Percentiles rank a stretch among this genome's conserved stretches.
phyloP scores from a whole-genome alignment of 2,888 invertebrate species.

The Patella ulyssiponensis region DNA sequence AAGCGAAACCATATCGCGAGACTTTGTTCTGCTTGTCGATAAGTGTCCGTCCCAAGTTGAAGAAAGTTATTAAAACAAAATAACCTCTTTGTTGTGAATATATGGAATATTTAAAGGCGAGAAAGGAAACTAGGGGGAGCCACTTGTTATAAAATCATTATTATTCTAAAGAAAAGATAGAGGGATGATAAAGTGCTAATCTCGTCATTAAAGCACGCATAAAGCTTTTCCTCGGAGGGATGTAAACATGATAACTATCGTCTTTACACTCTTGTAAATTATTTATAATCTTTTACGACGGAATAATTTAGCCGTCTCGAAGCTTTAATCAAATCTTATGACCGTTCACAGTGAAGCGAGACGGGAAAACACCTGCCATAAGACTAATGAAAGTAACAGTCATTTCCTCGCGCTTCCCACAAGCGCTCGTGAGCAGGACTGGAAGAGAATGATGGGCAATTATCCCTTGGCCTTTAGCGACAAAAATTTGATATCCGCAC shows the following conservation, averaged over 20 bases:
- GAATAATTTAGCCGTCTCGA: slow-evolving; percentile 2
- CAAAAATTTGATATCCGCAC: too few species aligned
- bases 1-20: slow-evolving; percentile 1
- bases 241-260: not conserved
- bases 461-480: too few species aligned
- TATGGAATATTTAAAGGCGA: not conserved
- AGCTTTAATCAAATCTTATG: slow-evolving; percentile 5
- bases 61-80: slow-evolving; percentile 1
- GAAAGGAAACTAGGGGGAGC: not conserved
- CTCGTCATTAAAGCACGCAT: not conserved
- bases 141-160: not conserved
- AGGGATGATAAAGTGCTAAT: not conserved
- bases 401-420: too few species aligned
- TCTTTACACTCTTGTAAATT: not conserved
- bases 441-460: too few species aligned
- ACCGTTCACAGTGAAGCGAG: not conserved
- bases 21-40: not conserved
- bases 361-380: slow-evolving; percentile 4
- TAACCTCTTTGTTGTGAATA: not conserved
- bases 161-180: not conserved
- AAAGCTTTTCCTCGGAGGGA: not conserved
- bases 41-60: not conserved
- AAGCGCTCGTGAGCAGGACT: too few species aligned
- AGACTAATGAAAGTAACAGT: too few species aligned
- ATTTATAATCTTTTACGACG: not conserved